A percentile compares a stretch with the other conserved stretches of the same genome.
These are phyloP conservation scores for Trachelus iudaicus DNA, from an alignment of 2,888 invertebrate species.

Conservation along the genomic window DNA sequence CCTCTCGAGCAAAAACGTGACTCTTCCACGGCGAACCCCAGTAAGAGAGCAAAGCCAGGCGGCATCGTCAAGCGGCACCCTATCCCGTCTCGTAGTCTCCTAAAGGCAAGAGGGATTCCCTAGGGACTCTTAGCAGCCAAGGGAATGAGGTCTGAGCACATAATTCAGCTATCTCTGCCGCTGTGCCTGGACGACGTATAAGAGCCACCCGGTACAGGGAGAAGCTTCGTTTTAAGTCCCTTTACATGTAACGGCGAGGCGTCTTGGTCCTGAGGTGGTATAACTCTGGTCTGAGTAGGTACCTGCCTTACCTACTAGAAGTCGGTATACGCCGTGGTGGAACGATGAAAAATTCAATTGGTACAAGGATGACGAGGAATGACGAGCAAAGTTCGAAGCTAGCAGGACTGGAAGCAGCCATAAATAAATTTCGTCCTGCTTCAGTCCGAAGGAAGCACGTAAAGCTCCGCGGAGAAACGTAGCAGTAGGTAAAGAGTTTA, in stretches of 20 bases:
- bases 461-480: neutral
- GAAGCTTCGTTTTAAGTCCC: neutral
- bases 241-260: conserved; percentile 2
- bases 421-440: neutral
- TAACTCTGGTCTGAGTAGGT: neutral
- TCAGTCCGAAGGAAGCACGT: neutral
- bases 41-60: neutral
- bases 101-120: conserved; percentile 26
- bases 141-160: conserved; percentile 25
- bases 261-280: neutral
- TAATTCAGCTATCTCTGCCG: conserved; percentile 31
- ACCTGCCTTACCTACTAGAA: neutral
- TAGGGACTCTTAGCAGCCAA: conserved; percentile 29
- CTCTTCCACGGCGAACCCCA: conserved; percentile 19
- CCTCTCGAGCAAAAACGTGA: conserved; percentile 34
- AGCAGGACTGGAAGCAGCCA: neutral
- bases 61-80: neutral
- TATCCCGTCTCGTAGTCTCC: neutral
- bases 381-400: neutral
- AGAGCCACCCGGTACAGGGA: neutral
- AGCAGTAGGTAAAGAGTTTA: neutral
- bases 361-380: neutral
- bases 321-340: neutral
- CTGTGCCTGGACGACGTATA: neutral
- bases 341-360: neutral